phyloP scores from a whole-genome alignment of 2,113 vertebrate genomes.

The Nyctibius bracteatus region DNA sequence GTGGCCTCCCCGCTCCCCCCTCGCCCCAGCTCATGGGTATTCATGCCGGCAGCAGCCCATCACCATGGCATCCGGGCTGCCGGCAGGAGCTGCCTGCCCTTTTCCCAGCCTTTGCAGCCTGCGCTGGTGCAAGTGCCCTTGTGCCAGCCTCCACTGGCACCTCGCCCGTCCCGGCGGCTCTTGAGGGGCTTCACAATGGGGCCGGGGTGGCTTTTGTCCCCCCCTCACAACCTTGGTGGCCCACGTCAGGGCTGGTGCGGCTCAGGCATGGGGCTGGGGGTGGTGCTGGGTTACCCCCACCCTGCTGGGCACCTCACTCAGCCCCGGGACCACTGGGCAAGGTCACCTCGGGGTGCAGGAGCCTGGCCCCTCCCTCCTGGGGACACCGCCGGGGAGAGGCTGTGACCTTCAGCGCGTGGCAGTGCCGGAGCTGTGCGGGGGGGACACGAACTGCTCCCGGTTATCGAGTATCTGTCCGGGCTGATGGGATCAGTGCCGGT shows the following conservation, averaged over 20 bases:
- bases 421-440: fast-evolving
- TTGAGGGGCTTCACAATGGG: neutral
- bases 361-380: neutral
- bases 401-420: neutral
- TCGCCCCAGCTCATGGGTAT: conserved; percentile 28
- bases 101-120: conserved; percentile 55
- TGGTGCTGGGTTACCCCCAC: neutral
- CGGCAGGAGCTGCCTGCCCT: conserved; percentile 55
- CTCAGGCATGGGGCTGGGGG: neutral
- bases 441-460: fast-evolving
- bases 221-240: fast-evolving
- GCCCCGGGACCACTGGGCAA: fast-evolving
- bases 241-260: fast-evolving
- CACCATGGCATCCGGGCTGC: conserved; percentile 59
- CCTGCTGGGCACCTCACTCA: fast-evolving
- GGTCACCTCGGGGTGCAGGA: neutral
- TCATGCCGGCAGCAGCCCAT: conserved; percentile 54
- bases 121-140: neutral
- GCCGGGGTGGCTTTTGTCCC: fast-evolving
- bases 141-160: neutral
- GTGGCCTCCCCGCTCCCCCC: conserved; percentile 8
- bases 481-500: neutral
- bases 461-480: neutral
- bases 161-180: neutral
- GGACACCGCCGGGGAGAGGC: neutral